Base-by-base conservation (phyloP, 2,797 vertebrate genomes). In the Melanogrammus aeglefinus region DNA sequence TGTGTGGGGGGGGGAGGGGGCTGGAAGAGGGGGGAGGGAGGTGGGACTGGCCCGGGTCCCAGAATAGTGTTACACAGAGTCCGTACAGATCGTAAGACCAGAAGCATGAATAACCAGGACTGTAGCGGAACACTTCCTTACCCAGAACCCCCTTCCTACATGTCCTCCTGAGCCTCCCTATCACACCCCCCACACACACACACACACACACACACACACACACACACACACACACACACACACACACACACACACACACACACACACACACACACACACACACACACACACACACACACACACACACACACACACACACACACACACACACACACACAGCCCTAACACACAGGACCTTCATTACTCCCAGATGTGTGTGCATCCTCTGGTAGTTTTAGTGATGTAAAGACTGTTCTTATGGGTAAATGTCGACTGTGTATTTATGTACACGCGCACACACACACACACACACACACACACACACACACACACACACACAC, bases 311-410 rank as follows among this genome's bases (percentile, higher is more conserved):
- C 29, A 16, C 35, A 29, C 31, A 14, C 70, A 27, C 14, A n/a
- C n/a, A n/a, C n/a, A n/a, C n/a, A n/a, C n/a, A 51, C 63, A 71
- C 74, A 79, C 27, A 71, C 57, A 75, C 70, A 63, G n/a, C 70
- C 66, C 24, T 73, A 24, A 39, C 44, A 66, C 27, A 63, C 24
- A 76, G 74, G 79, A 76, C 75, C 82, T 84, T 91, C 81, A 93
- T 94, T 92, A 86, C 88, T 91, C 88, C 90, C 92, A 93, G 91
- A 92, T 93, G 91, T 91, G 85, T 79, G 76, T 85, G 73, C 81
- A 84, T 90, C 87, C 86, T 87, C 87, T 81, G 74, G 75, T 80
- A 47, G 44, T 47, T 47, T 47, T 72, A 83, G 77, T 79, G 81
- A 83, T 83, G 86, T 84, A 85, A 76, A 72, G 73, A 86, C 80